Conservation (phyloP, 2,888 invertebrate genomes). For the Neocrepidodera transversa region DNA sequence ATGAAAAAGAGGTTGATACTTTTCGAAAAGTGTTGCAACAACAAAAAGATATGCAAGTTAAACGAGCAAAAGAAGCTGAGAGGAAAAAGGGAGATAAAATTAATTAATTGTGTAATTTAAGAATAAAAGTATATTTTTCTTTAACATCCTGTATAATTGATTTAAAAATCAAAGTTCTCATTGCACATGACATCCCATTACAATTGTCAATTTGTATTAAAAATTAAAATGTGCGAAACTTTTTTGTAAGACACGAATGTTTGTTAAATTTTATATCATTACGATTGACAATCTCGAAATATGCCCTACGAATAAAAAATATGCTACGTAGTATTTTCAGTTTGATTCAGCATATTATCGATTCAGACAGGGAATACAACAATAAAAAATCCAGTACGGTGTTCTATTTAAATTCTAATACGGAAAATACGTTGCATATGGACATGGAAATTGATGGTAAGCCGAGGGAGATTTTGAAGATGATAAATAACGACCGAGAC, state of each 20-base stretch:
- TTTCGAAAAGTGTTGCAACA: conserved; percentile 56
- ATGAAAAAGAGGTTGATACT: conserved; percentile 52
- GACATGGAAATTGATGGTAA: conserved; percentile 43
- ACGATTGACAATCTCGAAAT: conserved; percentile 15
- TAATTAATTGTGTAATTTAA: conserved; percentile 1
- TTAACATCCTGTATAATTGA: neutral
- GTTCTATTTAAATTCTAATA: conserved; percentile 41
- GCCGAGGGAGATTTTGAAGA: conserved; percentile 11
- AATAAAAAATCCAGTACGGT: conserved; percentile 44
- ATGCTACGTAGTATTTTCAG: conserved; percentile 50
- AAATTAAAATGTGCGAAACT: conserved; percentile 23
- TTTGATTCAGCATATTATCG: conserved; percentile 47
- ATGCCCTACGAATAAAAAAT: conserved; percentile 34
- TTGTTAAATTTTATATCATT: neutral
- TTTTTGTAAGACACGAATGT: neutral
- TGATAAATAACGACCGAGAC: neutral
- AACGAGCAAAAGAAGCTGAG: conserved; percentile 56
- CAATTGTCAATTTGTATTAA: conserved; percentile 5
- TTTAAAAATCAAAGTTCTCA: neutral
- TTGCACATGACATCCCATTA: neutral
- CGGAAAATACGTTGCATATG: conserved; percentile 41
- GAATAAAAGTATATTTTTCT: neutral
- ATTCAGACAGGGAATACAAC: conserved; percentile 44
- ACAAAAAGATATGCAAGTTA: conserved; percentile 57
- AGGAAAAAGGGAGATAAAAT: conserved; percentile 39